Base-by-base conservation (phyloP, 2,113 vertebrate species). In the Triplophysa siluroides region DNA sequence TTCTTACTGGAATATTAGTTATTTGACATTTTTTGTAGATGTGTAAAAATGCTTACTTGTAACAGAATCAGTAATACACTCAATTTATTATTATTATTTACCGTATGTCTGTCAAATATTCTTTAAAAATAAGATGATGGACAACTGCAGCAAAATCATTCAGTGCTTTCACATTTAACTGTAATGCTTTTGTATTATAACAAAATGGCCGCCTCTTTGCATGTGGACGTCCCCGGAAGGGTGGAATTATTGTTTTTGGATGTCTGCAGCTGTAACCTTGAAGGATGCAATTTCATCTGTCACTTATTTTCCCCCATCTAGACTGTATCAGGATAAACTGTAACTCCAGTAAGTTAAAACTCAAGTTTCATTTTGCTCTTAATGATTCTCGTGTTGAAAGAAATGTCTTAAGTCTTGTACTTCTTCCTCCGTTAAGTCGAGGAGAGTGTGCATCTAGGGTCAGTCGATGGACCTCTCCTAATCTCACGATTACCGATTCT, bases 291-390 rank as follows among this genome's bases (percentile, higher is more conserved):
- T 98, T 99, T 99, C 98, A 99, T 99, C 96, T 99, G 98, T 98
- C 97, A 99, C 98, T 98, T 99, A 98, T 99, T 98, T 96, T 99
- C 95, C 97, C 98, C 98, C 97, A 99, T 99, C 98, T 99, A 99
- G 98, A 99, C 97, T 99, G 98, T 99, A 98, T 99, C 98, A 99
- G 98, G 98, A 99, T 99, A 98, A 99, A 98, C 97, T 99, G 98
- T 99, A 99, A 99, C 95, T 94, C 98, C 97, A 99, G 98, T 99
- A 99, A 99, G 98, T 99, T 98, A 95, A 94, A 94, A 96, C 95
- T 99, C 98, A 98, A 98, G 95, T 99, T 98, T 99, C 94, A 98
- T 98, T 99, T 98, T 98, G 95, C 94, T 98, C 90, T 95, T 91
- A 87, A 92, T 90, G 84, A 78, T 84, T 83, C 85, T 82, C 86